Evolutionary conservation across 2,888 invertebrate genomes (phyloP).

Genomic region (Drosophila hawaiiensis): DNA sequence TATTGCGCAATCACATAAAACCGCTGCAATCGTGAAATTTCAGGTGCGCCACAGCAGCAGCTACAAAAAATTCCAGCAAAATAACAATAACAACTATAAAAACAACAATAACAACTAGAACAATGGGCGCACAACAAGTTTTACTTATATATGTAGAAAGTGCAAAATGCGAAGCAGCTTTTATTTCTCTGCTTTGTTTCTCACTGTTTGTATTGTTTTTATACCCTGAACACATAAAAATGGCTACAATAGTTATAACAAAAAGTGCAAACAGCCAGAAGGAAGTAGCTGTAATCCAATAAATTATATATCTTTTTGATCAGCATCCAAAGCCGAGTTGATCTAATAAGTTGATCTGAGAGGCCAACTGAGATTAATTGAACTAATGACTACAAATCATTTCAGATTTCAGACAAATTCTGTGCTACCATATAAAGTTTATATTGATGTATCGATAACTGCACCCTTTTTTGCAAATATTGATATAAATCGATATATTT

Average conservation of each 20-base stretch:
- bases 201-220: conserved; percentile 11
- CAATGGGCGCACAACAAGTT: conserved; percentile 32
- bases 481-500: background rate
- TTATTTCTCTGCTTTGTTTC: conserved; percentile 41
- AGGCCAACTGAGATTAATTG: background rate
- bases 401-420: too few species aligned
- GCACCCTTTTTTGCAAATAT: background rate
- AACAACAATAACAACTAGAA: conserved; percentile 13
- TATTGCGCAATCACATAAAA: conserved; percentile 57
- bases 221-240: background rate
- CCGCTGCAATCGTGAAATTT: conserved; percentile 65
- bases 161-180: conserved; percentile 38
- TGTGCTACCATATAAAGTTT: background rate
- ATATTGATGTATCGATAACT: background rate
- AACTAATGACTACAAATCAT: background rate
- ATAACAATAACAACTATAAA: conserved; percentile 8
- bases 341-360: background rate
- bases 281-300: background rate
- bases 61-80: conserved; percentile 14
- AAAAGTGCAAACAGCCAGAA: background rate
- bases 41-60: conserved; percentile 65
- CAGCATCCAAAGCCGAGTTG: background rate
- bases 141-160: conserved; percentile 29
- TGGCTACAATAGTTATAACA: background rate
- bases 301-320: background rate